Percentiles rank a stretch among this genome's conserved stretches.
Evolutionary conservation across 2,797 vertebrate species (phyloP).

Genomic region (Pelochelys cantorii): DNA sequence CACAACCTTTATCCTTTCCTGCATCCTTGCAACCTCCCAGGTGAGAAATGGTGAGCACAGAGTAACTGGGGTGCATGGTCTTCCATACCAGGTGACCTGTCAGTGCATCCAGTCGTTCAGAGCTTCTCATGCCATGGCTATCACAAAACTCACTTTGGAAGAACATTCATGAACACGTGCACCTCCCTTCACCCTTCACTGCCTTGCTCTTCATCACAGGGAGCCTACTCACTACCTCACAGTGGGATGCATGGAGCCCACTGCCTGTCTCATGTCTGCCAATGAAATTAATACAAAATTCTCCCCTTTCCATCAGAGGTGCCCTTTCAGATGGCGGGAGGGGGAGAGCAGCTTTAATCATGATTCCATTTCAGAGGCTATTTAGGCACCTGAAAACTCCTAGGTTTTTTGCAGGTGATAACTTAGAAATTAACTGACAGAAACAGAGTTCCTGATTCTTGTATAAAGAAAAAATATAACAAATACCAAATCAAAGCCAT

Average conservation of each 20-base stretch:
- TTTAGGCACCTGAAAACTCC: too few species aligned
- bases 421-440: too few species aligned
- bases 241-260: background rate
- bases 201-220: background rate
- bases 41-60: conserved; percentile 72
- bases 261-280: background rate
- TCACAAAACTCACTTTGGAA: background rate
- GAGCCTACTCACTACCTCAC: background rate
- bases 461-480: too few species aligned
- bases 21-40: conserved; percentile 89
- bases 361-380: too few species aligned
- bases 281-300: background rate
- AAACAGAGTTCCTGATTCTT: too few species aligned
- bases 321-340: too few species aligned
- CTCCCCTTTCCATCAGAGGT: background rate
- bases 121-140: background rate
- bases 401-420: too few species aligned
- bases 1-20: conserved; percentile 82
- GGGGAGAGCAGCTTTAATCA: too few species aligned
- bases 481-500: too few species aligned
- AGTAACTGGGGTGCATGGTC: background rate
- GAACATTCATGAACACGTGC: background rate
- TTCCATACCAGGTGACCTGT: background rate
- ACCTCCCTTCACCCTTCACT: background rate
- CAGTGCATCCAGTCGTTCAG: background rate